Percentiles rank a stretch among this genome's conserved stretches.
Conservation (phyloP, 2,888 invertebrate genomes). For the Eilema sororculum region DNA sequence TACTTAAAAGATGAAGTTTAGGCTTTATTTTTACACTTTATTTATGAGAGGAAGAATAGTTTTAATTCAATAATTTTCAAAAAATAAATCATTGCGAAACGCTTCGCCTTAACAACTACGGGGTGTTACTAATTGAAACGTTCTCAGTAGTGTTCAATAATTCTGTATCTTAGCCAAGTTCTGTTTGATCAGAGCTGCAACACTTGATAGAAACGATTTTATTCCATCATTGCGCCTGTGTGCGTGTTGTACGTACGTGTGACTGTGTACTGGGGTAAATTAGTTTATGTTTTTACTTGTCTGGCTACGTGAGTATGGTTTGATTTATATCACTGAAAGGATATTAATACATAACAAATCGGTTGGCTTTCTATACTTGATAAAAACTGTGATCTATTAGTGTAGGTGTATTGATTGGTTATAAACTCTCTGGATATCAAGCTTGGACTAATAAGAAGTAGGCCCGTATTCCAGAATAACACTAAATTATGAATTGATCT, state of each 20-base stretch:
- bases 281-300: not conserved
- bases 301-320: not conserved
- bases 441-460: too few species aligned
- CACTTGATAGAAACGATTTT: constrained; percentile 24
- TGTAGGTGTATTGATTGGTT: not conserved
- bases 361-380: not conserved
- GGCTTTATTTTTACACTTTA: too few species aligned
- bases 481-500: too few species aligned
- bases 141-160: constrained; percentile 45
- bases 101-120: constrained; percentile 37
- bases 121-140: constrained; percentile 43
- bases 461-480: not conserved
- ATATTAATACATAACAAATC: not conserved
- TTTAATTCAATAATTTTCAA: not conserved
- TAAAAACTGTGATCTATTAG: not conserved
- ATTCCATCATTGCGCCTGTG: constrained; percentile 4
- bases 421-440: too few species aligned
- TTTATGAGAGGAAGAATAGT: too few species aligned
- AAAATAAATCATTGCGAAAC: not conserved
- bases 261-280: not conserved
- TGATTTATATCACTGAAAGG: constrained; percentile 1
- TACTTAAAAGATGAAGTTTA: too few species aligned
- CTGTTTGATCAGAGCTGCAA: constrained; percentile 24
- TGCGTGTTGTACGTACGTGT: not conserved
- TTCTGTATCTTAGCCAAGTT: constrained; percentile 40